Conservation (phyloP, 2,797 vertebrate species). For the Aldrovandia affinis region DNA sequence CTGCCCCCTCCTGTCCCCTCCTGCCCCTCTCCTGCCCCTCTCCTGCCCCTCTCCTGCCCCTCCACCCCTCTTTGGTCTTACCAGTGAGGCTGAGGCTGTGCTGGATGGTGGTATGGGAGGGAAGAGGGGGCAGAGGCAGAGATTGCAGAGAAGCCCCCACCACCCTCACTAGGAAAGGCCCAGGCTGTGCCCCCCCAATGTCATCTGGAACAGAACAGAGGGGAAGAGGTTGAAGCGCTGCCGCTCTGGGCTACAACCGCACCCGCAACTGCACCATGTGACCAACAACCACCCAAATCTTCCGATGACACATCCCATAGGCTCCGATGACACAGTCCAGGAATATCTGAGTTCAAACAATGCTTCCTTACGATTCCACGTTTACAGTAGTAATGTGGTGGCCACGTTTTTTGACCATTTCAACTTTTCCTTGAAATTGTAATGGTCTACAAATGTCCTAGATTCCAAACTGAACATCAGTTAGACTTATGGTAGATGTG, state of each 20-base stretch:
- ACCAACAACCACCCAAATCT: no score
- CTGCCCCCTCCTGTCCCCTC: neutral
- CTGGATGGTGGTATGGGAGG: slow-evolving; percentile 91
- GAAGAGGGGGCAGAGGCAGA: slow-evolving; percentile 91
- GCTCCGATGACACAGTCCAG: no score
- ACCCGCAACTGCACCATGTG: neutral
- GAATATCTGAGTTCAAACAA: neutral
- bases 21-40: neutral
- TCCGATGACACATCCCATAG: no score
- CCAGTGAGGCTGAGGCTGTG: slow-evolving; percentile 83
- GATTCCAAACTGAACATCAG: no score
- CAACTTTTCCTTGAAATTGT: no score
- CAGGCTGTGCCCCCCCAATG: slow-evolving; percentile 91
- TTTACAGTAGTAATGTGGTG: neutral
- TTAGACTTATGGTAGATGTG: no score
- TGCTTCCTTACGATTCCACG: neutral
- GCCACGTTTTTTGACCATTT: neutral
- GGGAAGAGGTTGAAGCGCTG: slow-evolving; percentile 26
- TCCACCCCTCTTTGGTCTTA: slow-evolving; percentile 60
- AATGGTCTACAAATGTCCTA: no score
- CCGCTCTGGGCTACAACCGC: neutral
- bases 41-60: neutral
- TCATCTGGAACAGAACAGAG: slow-evolving; percentile 86
- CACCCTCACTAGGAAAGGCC: slow-evolving; percentile 89
- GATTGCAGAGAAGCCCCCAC: slow-evolving; percentile 96